phyloP scores from a whole-genome alignment of 2,797 vertebrate species.

The Simalia tracyae region DNA sequence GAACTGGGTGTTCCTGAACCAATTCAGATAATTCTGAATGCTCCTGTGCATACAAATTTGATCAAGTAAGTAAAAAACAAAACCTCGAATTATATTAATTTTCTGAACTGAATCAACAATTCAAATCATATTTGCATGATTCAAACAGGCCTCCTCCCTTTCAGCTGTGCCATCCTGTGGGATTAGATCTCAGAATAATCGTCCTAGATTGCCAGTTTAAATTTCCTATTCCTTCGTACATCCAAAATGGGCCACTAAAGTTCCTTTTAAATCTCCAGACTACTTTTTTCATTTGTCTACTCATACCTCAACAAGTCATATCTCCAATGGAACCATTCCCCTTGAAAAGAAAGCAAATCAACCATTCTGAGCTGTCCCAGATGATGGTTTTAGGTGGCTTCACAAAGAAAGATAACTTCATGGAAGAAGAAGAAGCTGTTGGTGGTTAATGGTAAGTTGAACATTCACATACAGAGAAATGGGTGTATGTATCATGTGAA shows the following conservation, averaged over 20 bases:
- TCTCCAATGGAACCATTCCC: background rate
- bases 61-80: no score
- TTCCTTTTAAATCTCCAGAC: background rate
- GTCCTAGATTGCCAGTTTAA: background rate
- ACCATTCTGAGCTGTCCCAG: background rate
- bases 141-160: background rate
- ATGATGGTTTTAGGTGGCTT: background rate
- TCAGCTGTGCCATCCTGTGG: background rate
- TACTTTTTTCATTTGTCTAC: background rate
- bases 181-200: background rate
- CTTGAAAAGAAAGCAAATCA: background rate
- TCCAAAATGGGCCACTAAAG: background rate
- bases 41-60: background rate
- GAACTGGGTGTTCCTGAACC: background rate
- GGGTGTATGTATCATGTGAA: no score
- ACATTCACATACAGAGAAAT: background rate
- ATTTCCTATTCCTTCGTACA: background rate
- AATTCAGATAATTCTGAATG: background rate
- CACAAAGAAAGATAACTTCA: background rate
- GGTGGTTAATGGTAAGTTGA: background rate
- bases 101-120: no score
- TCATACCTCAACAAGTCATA: background rate
- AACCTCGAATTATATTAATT: no score
- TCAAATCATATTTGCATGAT: no score
- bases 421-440: background rate